Conservation (phyloP, 1,140 invertebrate genomes). For the Drosophila busckii region DNA sequence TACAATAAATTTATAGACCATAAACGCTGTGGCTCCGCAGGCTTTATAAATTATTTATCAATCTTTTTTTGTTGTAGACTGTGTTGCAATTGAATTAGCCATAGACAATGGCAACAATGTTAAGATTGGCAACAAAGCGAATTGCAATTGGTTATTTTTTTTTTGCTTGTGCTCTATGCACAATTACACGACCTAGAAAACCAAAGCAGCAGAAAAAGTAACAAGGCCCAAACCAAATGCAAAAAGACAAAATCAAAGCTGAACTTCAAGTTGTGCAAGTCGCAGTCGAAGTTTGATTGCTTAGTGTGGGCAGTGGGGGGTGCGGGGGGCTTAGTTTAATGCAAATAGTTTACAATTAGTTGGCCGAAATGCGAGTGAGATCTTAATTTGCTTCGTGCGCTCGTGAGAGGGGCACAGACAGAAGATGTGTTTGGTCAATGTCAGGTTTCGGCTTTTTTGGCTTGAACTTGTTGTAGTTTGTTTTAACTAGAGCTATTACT, state of each 20-base stretch:
- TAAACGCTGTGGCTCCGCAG: conserved; percentile 41
- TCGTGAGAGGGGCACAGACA: conserved; percentile 19
- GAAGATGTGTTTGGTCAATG: conserved; percentile 1
- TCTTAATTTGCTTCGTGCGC: conserved; percentile 73
- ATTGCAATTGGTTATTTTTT: conserved; percentile 67
- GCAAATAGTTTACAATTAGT: conserved; percentile 72
- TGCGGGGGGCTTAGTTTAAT: conserved; percentile 38
- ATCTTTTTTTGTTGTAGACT: conserved; percentile 29
- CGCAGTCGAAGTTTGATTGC: conserved; percentile 34
- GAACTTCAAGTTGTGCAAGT: conserved; percentile 8
- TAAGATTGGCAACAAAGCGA: conserved; percentile 40
- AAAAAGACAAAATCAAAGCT: conserved; percentile 27
- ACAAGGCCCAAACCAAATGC: conserved; percentile 65
- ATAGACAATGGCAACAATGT: conserved; percentile 33
- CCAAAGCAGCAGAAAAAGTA: conserved; percentile 72
- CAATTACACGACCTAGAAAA: conserved; percentile 76
- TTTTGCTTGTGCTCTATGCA: conserved; percentile 45
- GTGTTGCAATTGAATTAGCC: conserved; percentile 63
- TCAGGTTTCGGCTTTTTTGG: no score
- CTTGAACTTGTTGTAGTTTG: conserved; percentile 74
- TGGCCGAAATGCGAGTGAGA: conserved; percentile 69
- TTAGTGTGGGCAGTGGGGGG: not conserved
- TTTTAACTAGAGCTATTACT: no score
- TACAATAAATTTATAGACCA: conserved; percentile 66
- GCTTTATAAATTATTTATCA: conserved; percentile 72